These are phyloP conservation scores for western clawed frog (Xenopus tropicalis) DNA, from an alignment of 2,113 vertebrate genomes.

Conservation along the genomic window UCB_Xtro_10.0 CM004446.2:49334501-49335000, in stretches of 20 bases:
- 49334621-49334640: too few relatives aligned
- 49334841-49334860: constrained; percentile 2
- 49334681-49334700: background rate
- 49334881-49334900: constrained; percentile 11
- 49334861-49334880: background rate
- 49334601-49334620: too few relatives aligned
- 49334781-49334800: background rate
- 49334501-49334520: too few relatives aligned
- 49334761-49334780: background rate
- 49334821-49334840: constrained; percentile 10
- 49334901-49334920: background rate
- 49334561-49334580: too few relatives aligned
- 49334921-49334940: constrained; percentile 20
- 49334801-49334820: background rate
- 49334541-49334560: too few relatives aligned
- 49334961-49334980: constrained; percentile 9
- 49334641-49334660: too few relatives aligned
- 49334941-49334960: constrained; percentile 16
- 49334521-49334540: too few relatives aligned
- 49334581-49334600: too few relatives aligned
- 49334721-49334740: background rate
- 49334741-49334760: background rate
- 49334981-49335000: constrained; percentile 11
- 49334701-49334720: background rate
- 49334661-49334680: too few relatives aligned